Evolutionary conservation across 1,140 invertebrate genomes (phyloP).

Genomic region (Drosophila funebris): DNA sequence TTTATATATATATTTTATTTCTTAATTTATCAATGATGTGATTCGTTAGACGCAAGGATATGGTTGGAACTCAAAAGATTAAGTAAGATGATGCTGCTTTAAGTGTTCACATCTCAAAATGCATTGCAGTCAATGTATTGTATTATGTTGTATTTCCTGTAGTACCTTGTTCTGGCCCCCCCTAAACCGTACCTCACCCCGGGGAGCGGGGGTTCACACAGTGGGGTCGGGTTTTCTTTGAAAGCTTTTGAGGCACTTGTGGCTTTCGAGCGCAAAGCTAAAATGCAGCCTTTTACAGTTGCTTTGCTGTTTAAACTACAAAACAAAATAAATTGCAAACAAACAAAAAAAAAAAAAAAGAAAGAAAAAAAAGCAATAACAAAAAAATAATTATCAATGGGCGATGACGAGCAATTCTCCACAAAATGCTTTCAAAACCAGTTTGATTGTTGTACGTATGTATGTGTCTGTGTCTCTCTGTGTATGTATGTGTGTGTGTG

Average conservation of each 20-base stretch:
- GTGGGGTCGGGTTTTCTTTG: slow-evolving; percentile 17
- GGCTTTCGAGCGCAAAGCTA: slow-evolving; percentile 39
- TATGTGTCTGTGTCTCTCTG: slow-evolving; percentile 6
- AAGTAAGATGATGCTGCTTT: slow-evolving; percentile 28
- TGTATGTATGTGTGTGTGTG: slow-evolving; percentile 5
- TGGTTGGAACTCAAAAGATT: slow-evolving; percentile 45
- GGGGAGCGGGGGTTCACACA: not conserved
- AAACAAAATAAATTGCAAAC: slow-evolving; percentile 2
- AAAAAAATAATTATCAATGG: not conserved
- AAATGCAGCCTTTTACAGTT: slow-evolving; percentile 14
- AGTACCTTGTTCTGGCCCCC: slow-evolving; percentile 23
- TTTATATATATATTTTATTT: slow-evolving; percentile 7
- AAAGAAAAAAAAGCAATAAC: not conserved
- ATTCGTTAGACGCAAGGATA: slow-evolving; percentile 61
- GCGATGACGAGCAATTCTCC: not conserved
- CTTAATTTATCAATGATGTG: slow-evolving; percentile 20
- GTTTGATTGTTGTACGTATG: not conserved
- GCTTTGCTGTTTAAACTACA: slow-evolving; percentile 32
- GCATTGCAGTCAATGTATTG: slow-evolving; percentile 54
- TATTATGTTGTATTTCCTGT: slow-evolving; percentile 49
- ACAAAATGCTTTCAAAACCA: slow-evolving; percentile 16
- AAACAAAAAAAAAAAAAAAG: not conserved
- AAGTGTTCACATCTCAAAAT: slow-evolving; percentile 47
- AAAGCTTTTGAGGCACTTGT: slow-evolving; percentile 52
- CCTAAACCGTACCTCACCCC: not conserved